Evolutionary conservation across 2,888 invertebrate species (phyloP), one percentile per base, ranked within the genome.

Genomic region (Ornithoptera priamus): DNA sequence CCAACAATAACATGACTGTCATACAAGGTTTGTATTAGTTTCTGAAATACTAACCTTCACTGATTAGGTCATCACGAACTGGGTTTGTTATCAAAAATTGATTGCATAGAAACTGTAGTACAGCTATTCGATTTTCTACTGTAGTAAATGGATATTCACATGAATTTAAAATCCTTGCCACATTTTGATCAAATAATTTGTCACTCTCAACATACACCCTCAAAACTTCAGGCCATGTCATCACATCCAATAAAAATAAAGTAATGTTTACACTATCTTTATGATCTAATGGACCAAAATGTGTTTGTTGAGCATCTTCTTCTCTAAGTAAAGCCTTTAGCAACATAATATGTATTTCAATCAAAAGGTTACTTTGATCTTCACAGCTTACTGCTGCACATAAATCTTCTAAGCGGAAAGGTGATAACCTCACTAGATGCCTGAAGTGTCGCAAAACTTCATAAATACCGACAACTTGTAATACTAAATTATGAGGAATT

Each of bases 241-340:
- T 95, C 68, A 96, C 94, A 92, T 99, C 99, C 80, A 99, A 95
- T 80, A 99, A 95, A 92, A 97, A 99, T 68, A 99, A 93, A 76
- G 97, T 95, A 74, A 99, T 96, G 88, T 99, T 99, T 39, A 99
- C 96, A 86, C 98, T 98, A 89, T 99, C 99, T 92, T 99, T 99
- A 83, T 98, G 97, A 93, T 99, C 99, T 72, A 98, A 90, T 12
- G 99, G 98, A 62, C 99, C 99, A 91, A 98, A 99, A 88, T 97
- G 97, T 3, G 98, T 98, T 81, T 97, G 97, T 87, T 98, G 98
- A 17, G 96, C 95, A 87, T 99, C 99, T 89, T 99, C 99, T 90
- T 99, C 98, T 63, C 98, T 93, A 66, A 99, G 87, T 76, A 98
- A 94, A 50, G 99, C 97, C 90, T 97, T 98, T 58, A 99, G 90